Percentiles rank a stretch among this genome's conserved stretches.
These are phyloP conservation scores for Desmophyllum pertusum DNA, from an alignment of 92 coral and sea anemone genomes.

Conservation along the genomic window DNA sequence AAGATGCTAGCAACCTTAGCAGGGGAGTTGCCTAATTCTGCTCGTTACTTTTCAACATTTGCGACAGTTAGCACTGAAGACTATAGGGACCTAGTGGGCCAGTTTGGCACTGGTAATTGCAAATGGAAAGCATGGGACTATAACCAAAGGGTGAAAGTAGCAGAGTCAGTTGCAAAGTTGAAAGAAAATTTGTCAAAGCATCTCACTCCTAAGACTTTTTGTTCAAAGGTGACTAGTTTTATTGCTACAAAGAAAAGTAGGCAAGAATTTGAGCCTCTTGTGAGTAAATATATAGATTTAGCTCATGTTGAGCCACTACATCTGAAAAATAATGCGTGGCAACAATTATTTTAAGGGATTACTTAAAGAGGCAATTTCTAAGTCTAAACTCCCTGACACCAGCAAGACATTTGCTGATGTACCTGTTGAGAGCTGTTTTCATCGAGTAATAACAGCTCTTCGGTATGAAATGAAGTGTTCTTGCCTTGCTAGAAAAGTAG, in stretches of 20 bases:
- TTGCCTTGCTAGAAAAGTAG: constrained; percentile 50
- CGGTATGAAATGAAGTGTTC: constrained; percentile 39
- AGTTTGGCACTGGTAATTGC: constrained; percentile 43
- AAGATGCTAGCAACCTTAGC: constrained; percentile 48
- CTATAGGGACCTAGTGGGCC: constrained; percentile 50
- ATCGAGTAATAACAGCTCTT: constrained; percentile 46
- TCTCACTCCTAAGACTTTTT: constrained; percentile 31
- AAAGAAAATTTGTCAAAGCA: constrained; percentile 53
- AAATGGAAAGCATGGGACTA: constrained; percentile 52
- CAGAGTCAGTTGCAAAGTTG: constrained; percentile 48
- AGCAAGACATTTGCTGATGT: constrained; percentile 62
- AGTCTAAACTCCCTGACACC: constrained; percentile 54
- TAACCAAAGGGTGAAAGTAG: constrained; percentile 49
- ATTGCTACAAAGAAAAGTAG: constrained; percentile 56
- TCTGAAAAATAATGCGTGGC: constrained; percentile 41
- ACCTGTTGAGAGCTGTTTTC: constrained; percentile 53
- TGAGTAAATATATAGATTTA: constrained; percentile 18
- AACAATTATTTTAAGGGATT: constrained; percentile 14
- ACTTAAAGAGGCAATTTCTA: constrained; percentile 56
- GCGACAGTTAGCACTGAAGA: constrained; percentile 50
- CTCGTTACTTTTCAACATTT: constrained; percentile 59
- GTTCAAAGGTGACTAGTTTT: constrained; percentile 56
- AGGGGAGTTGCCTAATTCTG: constrained; percentile 58
- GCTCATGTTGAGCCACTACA: constrained; percentile 56
- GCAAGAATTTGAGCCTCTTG: constrained; percentile 49